Conservation (phyloP, 2,113 vertebrate genomes). For the Toxotes chatareus region DNA sequence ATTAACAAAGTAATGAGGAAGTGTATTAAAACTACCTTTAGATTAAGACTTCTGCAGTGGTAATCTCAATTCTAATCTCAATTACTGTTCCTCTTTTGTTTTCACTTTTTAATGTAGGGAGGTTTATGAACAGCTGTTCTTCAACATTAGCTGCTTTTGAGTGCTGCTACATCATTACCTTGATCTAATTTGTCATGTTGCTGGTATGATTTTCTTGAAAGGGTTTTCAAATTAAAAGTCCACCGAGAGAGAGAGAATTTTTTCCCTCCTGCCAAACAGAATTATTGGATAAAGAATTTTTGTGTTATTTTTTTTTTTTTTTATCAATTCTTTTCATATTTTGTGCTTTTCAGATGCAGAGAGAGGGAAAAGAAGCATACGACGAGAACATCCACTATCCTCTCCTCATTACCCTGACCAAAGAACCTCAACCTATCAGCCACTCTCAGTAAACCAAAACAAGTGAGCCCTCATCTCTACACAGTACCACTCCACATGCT, state of each 20-base stretch:
- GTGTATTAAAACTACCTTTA: too few species aligned
- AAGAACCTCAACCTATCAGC: slow-evolving; percentile 71
- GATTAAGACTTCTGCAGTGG: too few species aligned
- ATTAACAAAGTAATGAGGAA: too few species aligned
- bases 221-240: neutral
- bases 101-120: too few species aligned
- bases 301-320: neutral
- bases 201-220: neutral
- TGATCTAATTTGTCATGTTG: too few species aligned
- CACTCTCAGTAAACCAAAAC: slow-evolving; percentile 62
- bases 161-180: too few species aligned
- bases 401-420: slow-evolving; percentile 90
- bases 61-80: too few species aligned
- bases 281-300: neutral
- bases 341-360: slow-evolving; percentile 90
- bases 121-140: too few species aligned
- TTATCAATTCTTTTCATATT: slow-evolving; percentile 17
- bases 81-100: too few species aligned
- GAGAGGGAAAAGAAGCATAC: slow-evolving; percentile 89
- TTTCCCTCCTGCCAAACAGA: neutral
- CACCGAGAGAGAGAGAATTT: neutral
- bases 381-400: slow-evolving; percentile 98
- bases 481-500: neutral
- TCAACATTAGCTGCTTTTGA: too few species aligned
- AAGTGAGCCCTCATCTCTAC: slow-evolving; percentile 26